Evolutionary conservation across 2,797 vertebrate genomes (phyloP), one percentile per base, ranked within the genome.

Genomic region (Dallia pectoralis): DNA sequence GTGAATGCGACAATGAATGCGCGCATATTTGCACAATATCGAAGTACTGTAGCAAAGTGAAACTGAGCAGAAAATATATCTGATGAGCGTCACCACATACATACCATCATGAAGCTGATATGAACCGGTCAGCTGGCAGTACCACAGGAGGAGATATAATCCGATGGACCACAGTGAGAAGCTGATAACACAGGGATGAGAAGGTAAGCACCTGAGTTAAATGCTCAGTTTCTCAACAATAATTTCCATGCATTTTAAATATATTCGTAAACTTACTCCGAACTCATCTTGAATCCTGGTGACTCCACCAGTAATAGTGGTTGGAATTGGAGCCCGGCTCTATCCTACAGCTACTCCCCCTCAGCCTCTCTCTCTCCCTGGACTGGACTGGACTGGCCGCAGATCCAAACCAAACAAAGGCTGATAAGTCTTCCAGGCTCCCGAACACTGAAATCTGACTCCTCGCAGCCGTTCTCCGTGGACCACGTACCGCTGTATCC

Each of bases 391-490:
- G 81, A 80, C 85, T 80, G 63, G 85, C 71, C 81, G 84, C 85
- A 88, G 88, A 85, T 87, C 79, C 87, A 85, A 89, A 85, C 91
- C 92, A 93, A 92, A 97, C 95, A 96, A 96, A 96, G 94, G 91
- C 94, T 88, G 94, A 93, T 93, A 90, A 95, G 93, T 92, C 90
- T 77, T 77, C 84, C 78, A 78, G 82, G 81, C 77, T 89, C 92
- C 93, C 77, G 87, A 86, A 82, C 91, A 79, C 90, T 96, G 96
- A 95, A 97, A 97, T 88, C 81, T 67, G 95, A 97, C 91, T 91
- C 95, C 84, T 47, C n/a, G 53, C 66, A 84, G 74, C 81, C 87
- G 84, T 86, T 86, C 87, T 84, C 85, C 87, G 61, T 8, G 86
- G 92, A 91, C 87, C 87, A 84, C n/a, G n/a, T n/a, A n/a, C 86